Base-by-base conservation (phyloP, 2,113 vertebrate genomes). In the Pygoscelis antarcticus region DNA sequence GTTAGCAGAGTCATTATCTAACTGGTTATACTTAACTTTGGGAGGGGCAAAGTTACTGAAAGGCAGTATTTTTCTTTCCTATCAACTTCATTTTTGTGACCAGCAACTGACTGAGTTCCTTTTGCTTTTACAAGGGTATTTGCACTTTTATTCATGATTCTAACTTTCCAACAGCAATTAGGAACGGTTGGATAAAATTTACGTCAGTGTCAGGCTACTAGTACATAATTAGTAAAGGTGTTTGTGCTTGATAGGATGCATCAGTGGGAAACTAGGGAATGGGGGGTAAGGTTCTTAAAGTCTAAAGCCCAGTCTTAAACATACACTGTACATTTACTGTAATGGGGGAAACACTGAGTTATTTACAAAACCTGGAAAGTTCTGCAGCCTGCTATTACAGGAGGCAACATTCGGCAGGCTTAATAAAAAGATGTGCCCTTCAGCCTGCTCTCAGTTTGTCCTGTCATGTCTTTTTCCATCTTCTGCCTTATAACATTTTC, bases 381-480 rank as follows among this genome's bases (percentile, higher is more conserved):
- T 61, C 81, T 85, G 30, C 74, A 91, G 44, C 52, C 46, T 87
- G 74, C 52, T 91, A 29, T 91, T 94, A 74, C 7, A 66, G 57
- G 16, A 85, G 25, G 49, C 58, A 76, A 52, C n/a, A 61, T 76
- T 85, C 20, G 3, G 49, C 44, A 87, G 57, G 49, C 82, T 94
- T 91, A 65, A 88, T 79, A 79, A 83, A 91, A 95, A 91, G 40
- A 70, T 83, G 46, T 94, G 95, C 54, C 95, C 96, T 97, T 96
- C 92, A 94, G 74, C 93, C 78, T 46, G 57, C 61, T 87, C 79
- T 80, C 74, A 65, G 78, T 93, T 84, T 93, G 93, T 90, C 95
- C 96, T 96, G 91, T 94, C 75, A 38, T 93, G 96, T 94, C 93
- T 95, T 94, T 94, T 91, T 77, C 78, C 75, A 74, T 96, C 95